Conservation (phyloP, 2,888 invertebrate species). For the Drosophila mercatorum region DNA sequence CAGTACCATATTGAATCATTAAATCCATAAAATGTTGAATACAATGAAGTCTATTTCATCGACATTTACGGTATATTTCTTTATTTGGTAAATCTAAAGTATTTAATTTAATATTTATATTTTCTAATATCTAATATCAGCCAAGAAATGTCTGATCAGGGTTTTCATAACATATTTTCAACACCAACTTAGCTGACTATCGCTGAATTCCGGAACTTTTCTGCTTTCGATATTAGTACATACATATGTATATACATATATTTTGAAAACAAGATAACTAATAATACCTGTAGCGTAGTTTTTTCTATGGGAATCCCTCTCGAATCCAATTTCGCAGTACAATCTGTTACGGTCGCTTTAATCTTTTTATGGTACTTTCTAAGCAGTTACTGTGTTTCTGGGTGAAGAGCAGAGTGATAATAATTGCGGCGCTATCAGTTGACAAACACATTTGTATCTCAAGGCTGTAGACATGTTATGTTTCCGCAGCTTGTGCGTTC, state of each 20-base stretch:
- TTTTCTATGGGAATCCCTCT: not conserved
- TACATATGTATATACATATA: not conserved
- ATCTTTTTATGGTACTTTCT: conserved; percentile 3
- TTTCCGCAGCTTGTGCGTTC: conserved; percentile 25
- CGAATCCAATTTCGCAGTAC: not conserved
- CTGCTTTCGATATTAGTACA: not conserved
- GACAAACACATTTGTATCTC: conserved; percentile 51
- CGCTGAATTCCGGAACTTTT: not conserved
- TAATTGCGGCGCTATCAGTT: conserved; percentile 36
- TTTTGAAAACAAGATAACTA: not conserved
- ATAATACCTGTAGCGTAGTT: not conserved
- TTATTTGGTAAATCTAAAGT: too few species aligned
- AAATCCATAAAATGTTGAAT: too few species aligned
- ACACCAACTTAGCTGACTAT: too few species aligned
- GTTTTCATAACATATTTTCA: too few species aligned
- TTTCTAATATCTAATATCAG: too few species aligned
- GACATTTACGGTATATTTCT: too few species aligned
- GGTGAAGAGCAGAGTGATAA: conserved; percentile 36
- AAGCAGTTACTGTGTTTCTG: conserved; percentile 1
- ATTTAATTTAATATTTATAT: too few species aligned
- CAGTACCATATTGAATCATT: too few species aligned
- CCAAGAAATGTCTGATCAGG: too few species aligned
- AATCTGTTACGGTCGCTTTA: not conserved
- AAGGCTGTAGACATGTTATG: conserved; percentile 37
- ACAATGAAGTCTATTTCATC: too few species aligned